These are phyloP conservation scores for Typhlichthys eigenmanni DNA, from an alignment of 2,797 vertebrate species.

Conservation along the genomic window DNA sequence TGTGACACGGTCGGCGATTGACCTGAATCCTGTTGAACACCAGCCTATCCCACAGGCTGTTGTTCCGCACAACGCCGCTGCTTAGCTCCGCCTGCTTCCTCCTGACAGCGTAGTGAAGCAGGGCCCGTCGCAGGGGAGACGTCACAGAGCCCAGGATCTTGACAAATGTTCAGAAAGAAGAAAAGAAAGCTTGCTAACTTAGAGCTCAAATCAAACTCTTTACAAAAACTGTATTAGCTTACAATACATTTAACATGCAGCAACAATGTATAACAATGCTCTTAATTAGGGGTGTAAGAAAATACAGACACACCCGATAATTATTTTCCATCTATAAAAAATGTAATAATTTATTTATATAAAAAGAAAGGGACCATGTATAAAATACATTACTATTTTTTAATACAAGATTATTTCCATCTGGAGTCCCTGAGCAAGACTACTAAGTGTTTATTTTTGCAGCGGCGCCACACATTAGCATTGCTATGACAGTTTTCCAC, in stretches of 20 bases:
- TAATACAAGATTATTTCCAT: no score
- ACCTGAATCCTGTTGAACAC: conserved; percentile 83
- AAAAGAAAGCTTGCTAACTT: no score
- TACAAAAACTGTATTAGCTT: no score
- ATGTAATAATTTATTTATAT: no score
- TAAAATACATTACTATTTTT: no score
- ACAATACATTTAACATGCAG: not conserved
- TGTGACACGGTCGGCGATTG: conserved; percentile 8
- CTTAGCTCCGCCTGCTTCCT: conserved; percentile 81
- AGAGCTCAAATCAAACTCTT: no score
- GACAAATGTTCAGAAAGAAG: not conserved
- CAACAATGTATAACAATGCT: not conserved
- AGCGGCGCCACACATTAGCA: no score
- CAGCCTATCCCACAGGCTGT: conserved; percentile 82
- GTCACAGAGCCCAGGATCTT: conserved; percentile 78
- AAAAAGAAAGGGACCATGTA: no score
- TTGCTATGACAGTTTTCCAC: no score
- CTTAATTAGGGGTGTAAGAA: not conserved
- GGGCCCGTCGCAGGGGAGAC: conserved; percentile 69
- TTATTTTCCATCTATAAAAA: no score
- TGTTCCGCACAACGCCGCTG: conserved; percentile 78
- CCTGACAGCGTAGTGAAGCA: conserved; percentile 77
- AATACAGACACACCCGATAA: not conserved
- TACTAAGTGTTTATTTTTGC: no score
- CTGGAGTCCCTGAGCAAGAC: no score